Base-by-base conservation (phyloP, 2,113 vertebrate species). In the Osmerus mordax region DNA sequence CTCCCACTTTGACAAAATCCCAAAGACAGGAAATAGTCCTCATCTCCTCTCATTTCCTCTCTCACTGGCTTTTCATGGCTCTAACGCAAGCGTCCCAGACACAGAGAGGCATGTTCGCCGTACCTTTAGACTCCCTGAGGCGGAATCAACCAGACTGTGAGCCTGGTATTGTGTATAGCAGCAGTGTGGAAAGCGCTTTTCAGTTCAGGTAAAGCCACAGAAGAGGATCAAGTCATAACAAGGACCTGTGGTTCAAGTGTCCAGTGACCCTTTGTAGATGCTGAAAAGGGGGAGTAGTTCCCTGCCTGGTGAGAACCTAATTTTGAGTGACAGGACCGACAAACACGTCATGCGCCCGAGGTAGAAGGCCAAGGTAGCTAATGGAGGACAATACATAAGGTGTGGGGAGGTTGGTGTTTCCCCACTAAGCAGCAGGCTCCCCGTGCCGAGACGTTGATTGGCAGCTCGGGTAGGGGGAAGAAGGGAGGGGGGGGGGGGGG, bases 291-390 rank as follows among this genome's bases (percentile, higher is more conserved):
- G 82, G 71, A 61, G 47, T 87, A 85, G 88, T 89, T 87, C 78
- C 81, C 82, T 86, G 82, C 81, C 84, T 81, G 83, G 55, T 82
- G 78, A 81, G 75, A 61, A 75, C 36, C 65, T 66, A 54, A 62
- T 41, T 77, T 12, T 78, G 81, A 89, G 72, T 86, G 87, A 86
- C 76, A 91, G 93, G 82, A 91, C 83, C 89, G 89, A 85, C 73
- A 81, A 77, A 82, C 69, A 81, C 84, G 80, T 79, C 86, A 87
- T 84, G 79, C 70, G 74, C 76, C 77, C 81, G 67, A 67, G 77
- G 58, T 6, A 0, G 59, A 54, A 1, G 69, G 60, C 56, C 18
- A 59, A 70, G 73, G 68, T 12, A 4, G 41, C 25, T n/a, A 60
- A 13, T n/a, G 23, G 41, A 64, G 70, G 15, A 59, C 11, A 61